Evolutionary conservation across 2,113 vertebrate genomes (phyloP), one percentile per base, ranked within the genome.

Genomic region (Rhombomys opimus): DNA sequence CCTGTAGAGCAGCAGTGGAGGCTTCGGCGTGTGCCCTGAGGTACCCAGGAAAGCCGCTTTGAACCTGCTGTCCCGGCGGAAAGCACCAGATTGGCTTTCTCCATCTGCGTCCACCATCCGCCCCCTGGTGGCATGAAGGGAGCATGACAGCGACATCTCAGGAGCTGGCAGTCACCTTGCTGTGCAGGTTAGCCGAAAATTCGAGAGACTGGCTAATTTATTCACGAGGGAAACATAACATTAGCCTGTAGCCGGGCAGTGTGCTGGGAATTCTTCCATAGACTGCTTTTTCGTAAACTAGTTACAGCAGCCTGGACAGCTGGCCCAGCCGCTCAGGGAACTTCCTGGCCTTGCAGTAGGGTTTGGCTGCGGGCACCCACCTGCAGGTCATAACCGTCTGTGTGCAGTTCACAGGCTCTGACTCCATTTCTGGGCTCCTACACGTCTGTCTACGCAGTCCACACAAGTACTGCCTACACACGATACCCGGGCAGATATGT

Each of bases 91-190:
- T 18, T 2, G 2, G 30, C 27, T 38, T 32, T 78, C 30, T 57
- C 30, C 35, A 11, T 2, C 80, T 50, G 41, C 27, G 54, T 7
- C 0, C 1, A 4, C 30, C 7, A 27, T 61, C 0, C 7, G 76
- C 93, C 95, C 50, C 57, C 95, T 96, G 46, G 97, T 96, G 96
- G 95, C 65, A 2, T 11, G 18, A 72, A n/a, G 1, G 5, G 41
- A 70, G 65, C 52, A 75, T n/a, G 63, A n/a, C 78, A 7, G 23
- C 13, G 38, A 54, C 67, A 25, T 52, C 41, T 46, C 32, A 1
- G 23, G 52, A n/a, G 18, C 32, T 22, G 5, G 25, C 41, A 6
- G 41, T 77, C 78, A 54, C 7, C 25, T 50, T 18, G 25, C 32
- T 12, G 59, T 27, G 27, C 5, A 50, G 63, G 59, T 82, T 41